Evolutionary conservation across 1,140 invertebrate species (phyloP).

Genomic region (Matsumurasca onukii): DNA sequence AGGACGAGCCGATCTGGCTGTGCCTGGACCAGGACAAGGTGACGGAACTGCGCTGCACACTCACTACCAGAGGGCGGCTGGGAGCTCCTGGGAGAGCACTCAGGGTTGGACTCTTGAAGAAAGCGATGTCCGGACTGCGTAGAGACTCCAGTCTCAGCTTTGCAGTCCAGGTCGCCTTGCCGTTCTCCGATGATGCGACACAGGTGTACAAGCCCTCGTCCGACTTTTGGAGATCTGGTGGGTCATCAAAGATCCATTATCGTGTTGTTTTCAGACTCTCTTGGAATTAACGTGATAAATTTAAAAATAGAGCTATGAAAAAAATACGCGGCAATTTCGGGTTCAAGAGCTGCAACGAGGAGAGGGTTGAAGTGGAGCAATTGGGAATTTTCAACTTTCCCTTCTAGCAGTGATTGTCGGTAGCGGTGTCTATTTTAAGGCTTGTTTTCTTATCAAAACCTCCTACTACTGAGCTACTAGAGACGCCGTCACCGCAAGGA

Average conservation of each 20-base stretch:
- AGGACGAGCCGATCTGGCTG: conserved; percentile 74
- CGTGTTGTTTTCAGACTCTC: too few relatives aligned
- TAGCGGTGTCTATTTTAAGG: too few relatives aligned
- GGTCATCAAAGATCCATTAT: neutral
- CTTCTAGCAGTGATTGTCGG: too few relatives aligned
- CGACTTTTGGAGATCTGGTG: conserved; percentile 67
- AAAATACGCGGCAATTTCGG: too few relatives aligned
- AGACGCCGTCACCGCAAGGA: too few relatives aligned
- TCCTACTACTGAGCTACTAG: too few relatives aligned
- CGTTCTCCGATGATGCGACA: conserved; percentile 79
- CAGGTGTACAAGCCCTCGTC: conserved; percentile 81
- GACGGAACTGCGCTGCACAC: conserved; percentile 71
- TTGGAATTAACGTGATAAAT: too few relatives aligned
- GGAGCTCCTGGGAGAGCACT: conserved; percentile 76
- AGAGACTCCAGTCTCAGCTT: conserved; percentile 74
- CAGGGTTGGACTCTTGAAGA: conserved; percentile 76
- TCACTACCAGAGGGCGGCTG: conserved; percentile 68
- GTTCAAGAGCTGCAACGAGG: too few relatives aligned
- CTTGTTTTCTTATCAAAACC: too few relatives aligned
- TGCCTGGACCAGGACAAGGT: conserved; percentile 81
- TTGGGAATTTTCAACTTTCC: too few relatives aligned
- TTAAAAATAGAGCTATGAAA: too few relatives aligned
- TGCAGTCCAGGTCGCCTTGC: conserved; percentile 84
- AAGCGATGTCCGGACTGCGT: conserved; percentile 82
- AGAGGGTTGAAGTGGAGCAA: too few relatives aligned